phyloP scores from a whole-genome alignment of 2,113 vertebrate species.

The Notothenia rossii region DNA sequence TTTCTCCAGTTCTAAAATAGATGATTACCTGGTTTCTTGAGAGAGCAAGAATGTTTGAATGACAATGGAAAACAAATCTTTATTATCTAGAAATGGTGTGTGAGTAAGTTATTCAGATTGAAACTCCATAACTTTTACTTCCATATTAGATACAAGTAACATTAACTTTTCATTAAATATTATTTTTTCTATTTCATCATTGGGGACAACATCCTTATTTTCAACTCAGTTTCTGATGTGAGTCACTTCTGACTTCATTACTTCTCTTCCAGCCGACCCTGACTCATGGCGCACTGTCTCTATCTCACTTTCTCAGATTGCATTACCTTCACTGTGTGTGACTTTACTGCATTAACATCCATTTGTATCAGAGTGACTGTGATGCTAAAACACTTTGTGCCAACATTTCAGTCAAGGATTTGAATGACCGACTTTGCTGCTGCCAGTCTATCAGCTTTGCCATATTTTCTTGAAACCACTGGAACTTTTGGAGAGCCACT shows the following conservation, averaged over 20 bases:
- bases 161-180: neutral
- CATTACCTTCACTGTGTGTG: neutral
- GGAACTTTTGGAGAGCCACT: neutral
- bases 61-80: neutral
- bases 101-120: neutral
- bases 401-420: neutral
- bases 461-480: neutral
- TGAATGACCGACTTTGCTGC: neutral
- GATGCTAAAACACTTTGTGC: neutral
- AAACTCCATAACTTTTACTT: neutral
- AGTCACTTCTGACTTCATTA: slow-evolving; percentile 29
- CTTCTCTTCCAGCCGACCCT: neutral
- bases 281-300: slow-evolving; percentile 2
- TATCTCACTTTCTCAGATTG: neutral
- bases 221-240: slow-evolving; percentile 6
- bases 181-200: neutral
- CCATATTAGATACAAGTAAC: neutral
- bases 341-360: neutral
- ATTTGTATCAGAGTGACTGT: neutral
- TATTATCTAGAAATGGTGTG: neutral
- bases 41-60: neutral
- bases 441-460: neutral
- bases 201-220: slow-evolving; percentile 3
- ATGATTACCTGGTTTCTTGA: neutral
- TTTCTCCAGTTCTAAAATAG: neutral